A percentile compares a stretch with the other conserved stretches of the same genome.
phyloP scores from a whole-genome alignment of 2,113 vertebrate species.

The Aphelocoma coerulescens region DNA sequence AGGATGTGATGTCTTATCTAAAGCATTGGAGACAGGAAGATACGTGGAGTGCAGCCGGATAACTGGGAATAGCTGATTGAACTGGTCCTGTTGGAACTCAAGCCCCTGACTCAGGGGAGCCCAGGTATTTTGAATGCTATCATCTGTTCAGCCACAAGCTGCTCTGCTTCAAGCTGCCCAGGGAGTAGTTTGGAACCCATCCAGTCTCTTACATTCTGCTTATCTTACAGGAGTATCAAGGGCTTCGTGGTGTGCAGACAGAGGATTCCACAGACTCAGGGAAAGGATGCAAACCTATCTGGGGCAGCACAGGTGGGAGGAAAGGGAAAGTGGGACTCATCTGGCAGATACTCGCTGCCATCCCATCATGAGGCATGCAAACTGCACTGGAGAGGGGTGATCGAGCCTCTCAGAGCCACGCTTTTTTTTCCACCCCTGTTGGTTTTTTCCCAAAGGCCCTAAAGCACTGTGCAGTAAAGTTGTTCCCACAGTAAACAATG shows the following conservation, averaged over 20 bases:
- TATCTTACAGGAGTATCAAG: neutral
- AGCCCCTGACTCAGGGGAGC: neutral
- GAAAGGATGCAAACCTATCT: neutral
- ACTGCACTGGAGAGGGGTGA: neutral
- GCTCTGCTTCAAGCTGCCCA: neutral
- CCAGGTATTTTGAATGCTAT: neutral
- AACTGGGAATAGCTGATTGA: neutral
- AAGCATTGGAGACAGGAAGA: neutral
- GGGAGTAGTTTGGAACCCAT: neutral
- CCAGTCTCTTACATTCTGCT: neutral
- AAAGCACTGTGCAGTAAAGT: neutral
- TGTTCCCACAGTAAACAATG: neutral
- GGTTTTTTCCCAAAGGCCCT: neutral
- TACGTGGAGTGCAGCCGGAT: neutral
- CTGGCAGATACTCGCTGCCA: neutral
- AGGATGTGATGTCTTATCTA: neutral
- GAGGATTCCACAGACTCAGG: neutral
- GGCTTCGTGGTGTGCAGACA: neutral
- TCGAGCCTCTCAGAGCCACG: rapidly evolving
- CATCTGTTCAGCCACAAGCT: neutral
- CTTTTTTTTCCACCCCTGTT: neutral
- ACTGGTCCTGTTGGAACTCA: neutral
- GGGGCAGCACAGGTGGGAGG: neutral
- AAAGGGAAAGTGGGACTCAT: neutral
- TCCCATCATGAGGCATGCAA: rapidly evolving